Base-by-base conservation (phyloP, 2,888 invertebrate species). In the Pyrgus malvae region DNA sequence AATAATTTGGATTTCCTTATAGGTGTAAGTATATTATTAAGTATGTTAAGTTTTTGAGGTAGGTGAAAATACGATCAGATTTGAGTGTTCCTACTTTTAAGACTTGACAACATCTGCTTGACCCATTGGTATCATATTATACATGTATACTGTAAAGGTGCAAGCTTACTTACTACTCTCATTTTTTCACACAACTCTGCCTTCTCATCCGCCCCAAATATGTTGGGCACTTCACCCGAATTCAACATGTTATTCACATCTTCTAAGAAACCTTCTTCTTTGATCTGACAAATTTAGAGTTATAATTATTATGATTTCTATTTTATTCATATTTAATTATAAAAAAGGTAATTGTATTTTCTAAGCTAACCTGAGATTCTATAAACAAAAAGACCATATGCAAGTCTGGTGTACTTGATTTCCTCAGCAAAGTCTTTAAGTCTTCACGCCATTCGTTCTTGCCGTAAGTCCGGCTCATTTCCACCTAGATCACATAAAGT, bases 151-250 rank as follows among this genome's bases (percentile, higher is more conserved):
- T 38, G 21, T 21, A 4, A 19, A 7, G 2, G 1, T 21, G 5
- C 16, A 44, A 8, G 17, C 9, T 17, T 9, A 78, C 82, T 74
- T 60, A 91, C 91, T 59, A 89, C 85, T 70, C 96, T 91, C 97
- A 98, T 98, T 83, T 97, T 98, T 70, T 98, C 98, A 77, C 96
- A 96, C 23, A 98, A 91, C 71, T 98, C 98, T 2, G 94, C 93
- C 76, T 95, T 96, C 73, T 98, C 98, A 66, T 98, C 98, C 3
- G 92, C 85, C 8, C 91, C 91, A 72, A 96, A 98, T 48, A 98
- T 91, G 81, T 98, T 98, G 0, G 98, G 98, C 0, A 98, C 96
- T 90, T 98, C 98, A 2, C 98, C 98, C 0, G 97, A 95, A 78
- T 98, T 98, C 38, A 98, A 83, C 80, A 98, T 92, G 76, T 98